phyloP scores from a whole-genome alignment of 2,113 vertebrate species.

The Circaetus cinerascens region DNA sequence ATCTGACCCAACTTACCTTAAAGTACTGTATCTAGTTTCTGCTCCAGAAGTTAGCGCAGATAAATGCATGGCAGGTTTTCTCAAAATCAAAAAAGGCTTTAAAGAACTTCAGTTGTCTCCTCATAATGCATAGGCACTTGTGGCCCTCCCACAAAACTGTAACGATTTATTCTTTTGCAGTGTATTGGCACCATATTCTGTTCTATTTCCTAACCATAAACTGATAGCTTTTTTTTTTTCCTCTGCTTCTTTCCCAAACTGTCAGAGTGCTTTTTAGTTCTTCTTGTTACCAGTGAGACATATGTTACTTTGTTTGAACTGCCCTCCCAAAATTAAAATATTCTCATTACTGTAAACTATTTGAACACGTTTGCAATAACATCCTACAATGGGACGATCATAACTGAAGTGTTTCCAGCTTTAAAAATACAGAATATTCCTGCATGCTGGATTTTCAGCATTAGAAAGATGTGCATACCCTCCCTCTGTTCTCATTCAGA shows the following conservation, averaged over 20 bases:
- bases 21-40: not conserved
- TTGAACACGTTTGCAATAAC: not conserved
- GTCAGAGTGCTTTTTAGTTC: not conserved
- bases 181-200: not conserved
- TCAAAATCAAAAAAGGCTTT: not conserved
- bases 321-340: not conserved
- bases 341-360: not conserved
- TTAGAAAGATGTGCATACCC: not conserved
- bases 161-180: not conserved
- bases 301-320: not conserved
- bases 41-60: not conserved
- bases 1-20: not conserved
- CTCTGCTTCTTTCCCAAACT: not conserved
- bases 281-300: not conserved
- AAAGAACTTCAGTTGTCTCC: not conserved
- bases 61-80: not conserved
- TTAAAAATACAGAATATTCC: not conserved
- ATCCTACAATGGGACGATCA: not conserved
- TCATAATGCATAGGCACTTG: not conserved
- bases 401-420: not conserved
- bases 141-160: not conserved
- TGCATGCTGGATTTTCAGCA: not conserved
- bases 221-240: not conserved
- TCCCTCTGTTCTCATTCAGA: not conserved
- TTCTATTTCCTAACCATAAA: not conserved